Conservation (phyloP, 2,888 invertebrate species). For the Didymodactylos carnosus region DNA sequence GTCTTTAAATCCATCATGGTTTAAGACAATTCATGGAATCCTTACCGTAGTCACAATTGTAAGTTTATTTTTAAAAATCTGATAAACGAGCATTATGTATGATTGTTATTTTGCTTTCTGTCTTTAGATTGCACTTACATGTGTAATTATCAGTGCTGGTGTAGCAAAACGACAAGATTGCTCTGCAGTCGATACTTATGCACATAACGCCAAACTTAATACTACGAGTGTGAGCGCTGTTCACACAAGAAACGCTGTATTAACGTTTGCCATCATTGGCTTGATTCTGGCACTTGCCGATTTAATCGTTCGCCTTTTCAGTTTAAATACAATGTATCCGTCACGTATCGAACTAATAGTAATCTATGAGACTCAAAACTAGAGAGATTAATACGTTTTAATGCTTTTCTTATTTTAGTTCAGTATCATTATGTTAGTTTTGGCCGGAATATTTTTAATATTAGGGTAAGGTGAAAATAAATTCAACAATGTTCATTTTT, state of each 20-base stretch:
- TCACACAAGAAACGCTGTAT: neutral
- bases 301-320: too few relatives aligned
- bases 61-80: neutral
- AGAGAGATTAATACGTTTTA: too few relatives aligned
- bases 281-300: neutral
- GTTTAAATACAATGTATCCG: too few relatives aligned
- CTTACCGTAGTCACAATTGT: neutral
- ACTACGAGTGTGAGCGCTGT: neutral
- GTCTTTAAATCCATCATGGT: neutral
- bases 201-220: too few relatives aligned
- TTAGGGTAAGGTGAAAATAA: neutral
- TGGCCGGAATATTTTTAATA: neutral
- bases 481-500: neutral
- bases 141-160: neutral
- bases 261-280: neutral
- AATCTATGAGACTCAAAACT: too few relatives aligned
- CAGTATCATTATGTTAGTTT: neutral
- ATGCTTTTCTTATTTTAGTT: neutral
- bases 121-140: neutral
- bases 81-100: neutral
- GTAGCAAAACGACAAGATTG: neutral
- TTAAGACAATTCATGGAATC: neutral
- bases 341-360: too few relatives aligned
- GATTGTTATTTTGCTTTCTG: neutral
- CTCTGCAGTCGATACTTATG: rapidly evolving